phyloP scores from a whole-genome alignment of 2,888 invertebrate genomes.

The Erebia aethiops region DNA sequence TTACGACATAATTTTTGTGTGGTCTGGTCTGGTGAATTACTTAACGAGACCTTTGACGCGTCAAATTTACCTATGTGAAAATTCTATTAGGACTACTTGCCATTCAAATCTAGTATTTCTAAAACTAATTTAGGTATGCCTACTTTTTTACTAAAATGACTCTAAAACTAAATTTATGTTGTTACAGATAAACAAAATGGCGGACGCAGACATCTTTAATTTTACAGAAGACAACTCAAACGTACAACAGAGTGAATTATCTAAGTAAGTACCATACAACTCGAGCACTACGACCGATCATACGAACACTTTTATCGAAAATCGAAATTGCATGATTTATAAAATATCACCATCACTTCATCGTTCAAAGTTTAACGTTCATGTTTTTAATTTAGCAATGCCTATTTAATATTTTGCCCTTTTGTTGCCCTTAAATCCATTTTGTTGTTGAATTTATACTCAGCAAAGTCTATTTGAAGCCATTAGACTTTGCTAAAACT shows the following conservation, averaged over 20 bases:
- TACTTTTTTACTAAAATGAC: neutral
- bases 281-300: neutral
- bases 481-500: neutral
- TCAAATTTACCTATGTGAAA: too few species aligned
- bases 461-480: neutral
- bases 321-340: neutral
- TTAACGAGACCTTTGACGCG: too few species aligned
- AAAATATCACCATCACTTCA: neutral
- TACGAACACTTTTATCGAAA: neutral
- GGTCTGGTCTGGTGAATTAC: too few species aligned
- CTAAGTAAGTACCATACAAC: slow-evolving; percentile 50
- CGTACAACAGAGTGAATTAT: slow-evolving; percentile 49
- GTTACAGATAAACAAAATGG: slow-evolving; percentile 50
- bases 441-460: too few species aligned
- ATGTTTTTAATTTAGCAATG: neutral
- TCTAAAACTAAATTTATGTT: slow-evolving; percentile 12
- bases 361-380: neutral
- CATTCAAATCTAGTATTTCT: too few species aligned
- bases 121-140: too few species aligned
- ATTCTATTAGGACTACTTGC: too few species aligned
- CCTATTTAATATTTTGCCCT: too few species aligned
- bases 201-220: slow-evolving; percentile 45
- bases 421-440: neutral
- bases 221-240: slow-evolving; percentile 46
- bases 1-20: too few species aligned